Evolutionary conservation across 2,888 invertebrate species (phyloP), one percentile per base, ranked within the genome.

Genomic region (Papilio gigon): DNA sequence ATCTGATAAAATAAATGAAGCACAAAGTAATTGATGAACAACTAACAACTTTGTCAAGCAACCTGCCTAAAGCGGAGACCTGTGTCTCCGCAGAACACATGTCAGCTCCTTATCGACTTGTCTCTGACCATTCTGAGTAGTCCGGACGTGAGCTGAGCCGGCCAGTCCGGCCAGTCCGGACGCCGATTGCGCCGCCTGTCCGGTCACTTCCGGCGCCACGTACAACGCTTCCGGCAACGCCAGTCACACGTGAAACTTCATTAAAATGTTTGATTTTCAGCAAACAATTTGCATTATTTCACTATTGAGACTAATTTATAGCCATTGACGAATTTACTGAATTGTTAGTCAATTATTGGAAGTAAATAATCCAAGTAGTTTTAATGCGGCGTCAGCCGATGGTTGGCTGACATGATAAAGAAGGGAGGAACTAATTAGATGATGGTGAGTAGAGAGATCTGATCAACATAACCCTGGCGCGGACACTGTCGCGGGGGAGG

Each of bases 221-320:
- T 50, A 50, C 25, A 25, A 27, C 27, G n/a, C 17, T 30, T 56
- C 53, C 53, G 53, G 30, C 27, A n/a, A 8, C 30, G 27, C 30
- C 53, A 30, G 53, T 56, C 30, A 56, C 30, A 30, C 17, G n/a
- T 56, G 53, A 56, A 56, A 56, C 30, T 17, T 30, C n/a, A 30
- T 56, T 56, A 56, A 56, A 56, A 30, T 56, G 30, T 56, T 30
- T 30, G 17, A 27, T 56, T 27, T 53, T n/a, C 53, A 30, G 30
- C 53, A 56, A 56, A 53, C 53, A 53, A 50, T 50, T 14, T 50
- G 50, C 50, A 50, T 47, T 44, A 50, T 50, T 50, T 27, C 1
- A n/a, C 27, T 25, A n/a, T 30, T n/a, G 9, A 3, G 53, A 30
- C 9, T 53, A 9, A 53, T 53, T 53, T 53, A 53, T 53, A n/a